Percentiles rank a stretch among this genome's conserved stretches.
These are phyloP conservation scores for Prietella phreatophila DNA, from an alignment of 2,113 vertebrate genomes.

Conservation along the genomic window DNA sequence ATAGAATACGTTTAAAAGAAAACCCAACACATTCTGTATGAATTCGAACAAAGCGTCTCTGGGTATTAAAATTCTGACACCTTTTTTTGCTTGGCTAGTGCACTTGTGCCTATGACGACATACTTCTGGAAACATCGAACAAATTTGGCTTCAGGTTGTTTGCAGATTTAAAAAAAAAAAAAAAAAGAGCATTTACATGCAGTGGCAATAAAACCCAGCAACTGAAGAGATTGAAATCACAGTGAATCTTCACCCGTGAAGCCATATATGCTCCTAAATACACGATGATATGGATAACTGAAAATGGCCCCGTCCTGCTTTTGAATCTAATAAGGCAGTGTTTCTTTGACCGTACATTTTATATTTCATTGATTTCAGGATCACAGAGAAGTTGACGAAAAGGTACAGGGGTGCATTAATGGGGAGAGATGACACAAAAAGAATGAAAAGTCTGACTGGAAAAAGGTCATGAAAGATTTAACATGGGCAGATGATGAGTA, in stretches of 20 bases:
- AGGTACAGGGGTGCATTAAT: slow-evolving; percentile 11
- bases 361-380: slow-evolving; percentile 31
- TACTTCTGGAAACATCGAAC: slow-evolving; percentile 6
- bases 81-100: neutral
- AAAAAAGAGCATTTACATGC: slow-evolving; percentile 43
- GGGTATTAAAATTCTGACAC: neutral
- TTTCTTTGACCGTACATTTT: slow-evolving; percentile 45
- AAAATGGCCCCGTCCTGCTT: slow-evolving; percentile 48
- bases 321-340: slow-evolving; percentile 61
- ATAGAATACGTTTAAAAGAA: neutral
- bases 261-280: slow-evolving; percentile 38
- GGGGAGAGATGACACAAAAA: neutral
- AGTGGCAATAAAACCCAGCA: slow-evolving; percentile 24
- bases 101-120: slow-evolving; percentile 31
- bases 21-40: no score
- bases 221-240: slow-evolving; percentile 58
- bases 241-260: slow-evolving; percentile 58
- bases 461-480: slow-evolving; percentile 30
- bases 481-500: slow-evolving; percentile 1
- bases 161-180: slow-evolving; percentile 14
- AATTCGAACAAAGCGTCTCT: neutral
- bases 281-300: slow-evolving; percentile 38
- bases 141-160: slow-evolving; percentile 41
- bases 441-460: neutral
- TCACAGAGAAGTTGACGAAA: slow-evolving; percentile 2